A percentile compares a stretch with the other conserved stretches of the same genome.
phyloP scores from a whole-genome alignment of 2,888 invertebrate genomes.

The Meiosimyza decipiens region DNA sequence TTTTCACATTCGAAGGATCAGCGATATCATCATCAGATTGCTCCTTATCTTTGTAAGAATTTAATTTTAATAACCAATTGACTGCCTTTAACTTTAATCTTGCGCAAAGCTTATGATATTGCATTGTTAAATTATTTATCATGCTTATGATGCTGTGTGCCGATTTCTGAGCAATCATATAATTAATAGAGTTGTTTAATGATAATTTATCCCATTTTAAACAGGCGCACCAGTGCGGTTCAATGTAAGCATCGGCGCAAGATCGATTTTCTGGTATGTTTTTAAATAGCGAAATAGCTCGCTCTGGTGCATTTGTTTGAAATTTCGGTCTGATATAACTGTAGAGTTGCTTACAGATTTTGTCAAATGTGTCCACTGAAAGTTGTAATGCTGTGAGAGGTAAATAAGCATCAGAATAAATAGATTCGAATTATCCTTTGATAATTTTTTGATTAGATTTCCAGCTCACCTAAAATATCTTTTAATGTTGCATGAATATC shows the following conservation, averaged over 20 bases:
- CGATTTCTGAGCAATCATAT: constrained; percentile 64
- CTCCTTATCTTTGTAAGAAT: constrained; percentile 75
- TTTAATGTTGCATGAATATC: constrained; percentile 86
- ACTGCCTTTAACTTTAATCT: constrained; percentile 72
- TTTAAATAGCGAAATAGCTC: constrained; percentile 62
- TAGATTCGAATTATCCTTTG: no score
- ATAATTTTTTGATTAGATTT: neutral
- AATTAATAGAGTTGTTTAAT: constrained; percentile 66
- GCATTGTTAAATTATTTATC: constrained; percentile 72
- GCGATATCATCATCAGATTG: constrained; percentile 89
- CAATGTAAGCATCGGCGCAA: constrained; percentile 89
- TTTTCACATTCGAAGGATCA: constrained; percentile 72
- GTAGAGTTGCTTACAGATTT: no score
- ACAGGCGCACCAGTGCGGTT: constrained; percentile 97
- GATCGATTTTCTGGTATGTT: constrained; percentile 80
- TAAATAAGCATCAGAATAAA: no score
- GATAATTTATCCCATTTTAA: constrained; percentile 77
- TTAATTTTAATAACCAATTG: constrained; percentile 77
- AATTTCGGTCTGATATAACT: no score
- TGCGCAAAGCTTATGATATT: constrained; percentile 72
- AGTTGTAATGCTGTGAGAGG: no score
- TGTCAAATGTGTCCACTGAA: no score
- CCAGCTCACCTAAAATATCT: constrained; percentile 69
- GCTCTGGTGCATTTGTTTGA: constrained; percentile 46
- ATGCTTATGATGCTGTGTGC: constrained; percentile 72